These are phyloP conservation scores for Paramuricea clavata DNA, from an alignment of 92 coral and sea anemone genomes.

Conservation along the genomic window DNA sequence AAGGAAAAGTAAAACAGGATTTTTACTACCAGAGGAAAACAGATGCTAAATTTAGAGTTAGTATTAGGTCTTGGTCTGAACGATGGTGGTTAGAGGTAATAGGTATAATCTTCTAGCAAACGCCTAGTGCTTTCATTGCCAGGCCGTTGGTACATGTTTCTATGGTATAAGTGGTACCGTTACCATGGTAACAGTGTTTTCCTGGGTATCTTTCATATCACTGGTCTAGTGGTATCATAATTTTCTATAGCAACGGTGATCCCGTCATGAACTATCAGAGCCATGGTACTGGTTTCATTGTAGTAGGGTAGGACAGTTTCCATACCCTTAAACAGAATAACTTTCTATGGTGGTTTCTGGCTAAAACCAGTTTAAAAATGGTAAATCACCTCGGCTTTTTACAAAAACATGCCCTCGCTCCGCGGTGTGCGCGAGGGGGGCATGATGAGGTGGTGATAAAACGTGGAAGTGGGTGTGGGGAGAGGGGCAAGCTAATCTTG, in stretches of 20 bases:
- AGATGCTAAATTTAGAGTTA: neutral
- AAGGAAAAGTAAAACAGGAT: neutral
- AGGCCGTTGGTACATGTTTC: neutral
- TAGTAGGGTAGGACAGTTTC: neutral
- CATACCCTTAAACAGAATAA: neutral
- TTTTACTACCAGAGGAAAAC: neutral
- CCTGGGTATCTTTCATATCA: neutral
- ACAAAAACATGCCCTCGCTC: constrained; percentile 7
- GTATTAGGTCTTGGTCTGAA: neutral
- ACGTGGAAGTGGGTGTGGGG: neutral
- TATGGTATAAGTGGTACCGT: neutral
- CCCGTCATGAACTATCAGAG: neutral
- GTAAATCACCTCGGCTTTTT: neutral
- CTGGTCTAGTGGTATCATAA: neutral
- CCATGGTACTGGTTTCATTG: neutral
- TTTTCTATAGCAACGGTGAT: neutral
- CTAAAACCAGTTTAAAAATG: neutral
- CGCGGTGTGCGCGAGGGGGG: constrained; percentile 14
- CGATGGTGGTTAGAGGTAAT: neutral
- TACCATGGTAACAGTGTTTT: neutral
- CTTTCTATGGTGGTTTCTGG: neutral
- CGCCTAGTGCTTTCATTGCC: neutral
- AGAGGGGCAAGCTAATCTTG: constrained; percentile 80
- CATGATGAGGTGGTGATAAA: neutral
- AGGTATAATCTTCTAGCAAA: neutral